Evolutionary conservation across 2,888 invertebrate genomes (phyloP).

Genomic region (Ernsta delagoae): DNA sequence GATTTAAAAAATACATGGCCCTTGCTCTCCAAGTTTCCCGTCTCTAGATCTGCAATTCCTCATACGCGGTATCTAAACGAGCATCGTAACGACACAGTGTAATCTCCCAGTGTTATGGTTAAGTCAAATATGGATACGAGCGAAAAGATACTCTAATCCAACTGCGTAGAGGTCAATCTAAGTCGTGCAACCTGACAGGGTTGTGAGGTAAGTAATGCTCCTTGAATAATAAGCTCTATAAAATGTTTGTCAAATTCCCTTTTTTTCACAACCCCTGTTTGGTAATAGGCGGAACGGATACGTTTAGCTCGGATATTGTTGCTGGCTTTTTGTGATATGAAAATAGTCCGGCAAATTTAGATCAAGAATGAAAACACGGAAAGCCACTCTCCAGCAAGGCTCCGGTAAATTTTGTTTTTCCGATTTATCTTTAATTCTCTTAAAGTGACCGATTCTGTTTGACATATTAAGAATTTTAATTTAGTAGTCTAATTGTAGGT

Average conservation of each 20-base stretch:
- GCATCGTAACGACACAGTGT: slow-evolving; percentile 80
- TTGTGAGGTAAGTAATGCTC: slow-evolving; percentile 53
- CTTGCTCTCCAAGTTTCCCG: slow-evolving; percentile 55
- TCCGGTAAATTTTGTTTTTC: slow-evolving; percentile 21
- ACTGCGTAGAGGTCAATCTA: slow-evolving; percentile 45
- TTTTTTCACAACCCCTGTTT: slow-evolving; percentile 36
- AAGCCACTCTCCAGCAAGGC: slow-evolving; percentile 17
- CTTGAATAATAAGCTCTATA: slow-evolving; percentile 46
- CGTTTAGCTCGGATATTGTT: slow-evolving; percentile 29
- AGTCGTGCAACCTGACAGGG: slow-evolving; percentile 37
- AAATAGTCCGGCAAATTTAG: slow-evolving; percentile 36
- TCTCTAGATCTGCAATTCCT: slow-evolving; percentile 78
- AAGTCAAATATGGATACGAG: slow-evolving; percentile 43
- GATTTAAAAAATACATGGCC: slow-evolving; percentile 38
- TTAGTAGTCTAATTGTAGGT: not conserved
- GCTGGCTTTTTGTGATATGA: slow-evolving; percentile 28
- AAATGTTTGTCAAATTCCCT: slow-evolving; percentile 39
- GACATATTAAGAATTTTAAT: slow-evolving; percentile 23
- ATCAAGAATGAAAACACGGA: slow-evolving; percentile 29
- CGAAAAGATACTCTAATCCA: slow-evolving; percentile 54
- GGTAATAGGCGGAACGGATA: slow-evolving; percentile 34
- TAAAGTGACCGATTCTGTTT: slow-evolving; percentile 15
- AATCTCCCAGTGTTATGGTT: slow-evolving; percentile 72
- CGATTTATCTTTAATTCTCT: slow-evolving; percentile 29
- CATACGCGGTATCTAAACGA: slow-evolving; percentile 81